phyloP scores from a whole-genome alignment of 1,140 invertebrate species.

The Xylocopa sonorina region DNA sequence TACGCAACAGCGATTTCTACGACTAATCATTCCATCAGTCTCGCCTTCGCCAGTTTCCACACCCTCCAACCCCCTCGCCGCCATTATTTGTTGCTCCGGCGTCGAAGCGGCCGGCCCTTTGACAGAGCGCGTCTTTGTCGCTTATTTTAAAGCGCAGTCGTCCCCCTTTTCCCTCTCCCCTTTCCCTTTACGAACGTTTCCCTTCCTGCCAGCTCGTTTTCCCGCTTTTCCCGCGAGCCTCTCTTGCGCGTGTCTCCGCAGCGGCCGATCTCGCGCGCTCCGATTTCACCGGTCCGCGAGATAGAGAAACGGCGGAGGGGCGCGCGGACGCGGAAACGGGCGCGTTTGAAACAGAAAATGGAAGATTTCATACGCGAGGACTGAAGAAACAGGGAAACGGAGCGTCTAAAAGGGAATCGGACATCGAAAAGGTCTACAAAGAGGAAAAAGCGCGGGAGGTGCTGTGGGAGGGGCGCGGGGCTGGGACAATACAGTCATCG shows the following conservation, averaged over 20 bases:
- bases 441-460: constrained; percentile 8
- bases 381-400: constrained; percentile 34
- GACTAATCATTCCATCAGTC: constrained; percentile 49
- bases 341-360: constrained; percentile 18
- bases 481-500: constrained; percentile 55
- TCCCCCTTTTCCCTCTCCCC: neutral
- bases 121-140: constrained; percentile 32
- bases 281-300: constrained; percentile 18
- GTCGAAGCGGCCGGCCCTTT: constrained; percentile 27
- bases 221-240: no score
- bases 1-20: constrained; percentile 55
- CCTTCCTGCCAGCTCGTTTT: neutral
- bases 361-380: constrained; percentile 28
- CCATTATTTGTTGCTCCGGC: constrained; percentile 44
- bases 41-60: constrained; percentile 29
- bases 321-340: neutral
- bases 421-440: constrained; percentile 45
- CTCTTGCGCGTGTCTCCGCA: neutral
- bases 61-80: constrained; percentile 51
- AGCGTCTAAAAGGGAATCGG: constrained; percentile 42
- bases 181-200: constrained; percentile 9
- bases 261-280: constrained; percentile 8
- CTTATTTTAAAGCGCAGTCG: constrained; percentile 18
- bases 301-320: neutral
- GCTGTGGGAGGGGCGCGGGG: constrained; percentile 30